These are phyloP conservation scores for Octonoba sinensis DNA, from an alignment of 2,888 invertebrate species.

Conservation along the genomic window DNA sequence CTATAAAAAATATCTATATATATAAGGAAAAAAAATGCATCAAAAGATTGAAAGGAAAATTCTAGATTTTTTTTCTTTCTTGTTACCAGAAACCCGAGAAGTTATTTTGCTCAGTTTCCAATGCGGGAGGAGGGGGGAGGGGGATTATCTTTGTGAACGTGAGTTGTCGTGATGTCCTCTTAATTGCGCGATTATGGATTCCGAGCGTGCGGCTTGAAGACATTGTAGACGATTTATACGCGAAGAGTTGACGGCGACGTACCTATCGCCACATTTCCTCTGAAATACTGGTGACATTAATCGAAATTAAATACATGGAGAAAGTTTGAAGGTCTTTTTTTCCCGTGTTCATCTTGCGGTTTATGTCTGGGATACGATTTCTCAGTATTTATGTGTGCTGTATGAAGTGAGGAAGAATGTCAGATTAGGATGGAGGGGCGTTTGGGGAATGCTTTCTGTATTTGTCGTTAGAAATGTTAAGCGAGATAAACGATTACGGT, in stretches of 20 bases:
- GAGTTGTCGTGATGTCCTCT: constrained; percentile 4
- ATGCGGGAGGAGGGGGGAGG: not conserved
- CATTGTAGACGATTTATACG: constrained; percentile 34
- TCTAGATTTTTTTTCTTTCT: not conserved
- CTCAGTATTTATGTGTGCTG: too few species aligned
- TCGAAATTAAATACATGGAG: constrained; percentile 54
- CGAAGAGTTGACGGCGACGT: constrained; percentile 19
- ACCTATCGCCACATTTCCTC: constrained; percentile 43
- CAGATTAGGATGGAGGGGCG: too few species aligned
- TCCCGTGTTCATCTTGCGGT: too few species aligned
- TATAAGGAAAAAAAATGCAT: too few species aligned
- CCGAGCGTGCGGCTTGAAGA: constrained; percentile 33
- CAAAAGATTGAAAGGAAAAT: constrained; percentile 1
- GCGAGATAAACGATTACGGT: too few species aligned
- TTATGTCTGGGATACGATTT: too few species aligned
- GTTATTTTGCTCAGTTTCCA: not conserved
- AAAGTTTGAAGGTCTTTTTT: constrained; percentile 23
- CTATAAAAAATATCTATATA: too few species aligned
- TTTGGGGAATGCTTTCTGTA: too few species aligned
- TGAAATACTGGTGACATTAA: constrained; percentile 57
- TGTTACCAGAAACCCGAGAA: constrained; percentile 3
- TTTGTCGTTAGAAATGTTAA: too few species aligned
- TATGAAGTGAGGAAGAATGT: too few species aligned
- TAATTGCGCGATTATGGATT: constrained; percentile 59
- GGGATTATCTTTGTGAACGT: not conserved